Base-by-base conservation (phyloP, 2,797 vertebrate species). In the Anas capensis region DNA sequence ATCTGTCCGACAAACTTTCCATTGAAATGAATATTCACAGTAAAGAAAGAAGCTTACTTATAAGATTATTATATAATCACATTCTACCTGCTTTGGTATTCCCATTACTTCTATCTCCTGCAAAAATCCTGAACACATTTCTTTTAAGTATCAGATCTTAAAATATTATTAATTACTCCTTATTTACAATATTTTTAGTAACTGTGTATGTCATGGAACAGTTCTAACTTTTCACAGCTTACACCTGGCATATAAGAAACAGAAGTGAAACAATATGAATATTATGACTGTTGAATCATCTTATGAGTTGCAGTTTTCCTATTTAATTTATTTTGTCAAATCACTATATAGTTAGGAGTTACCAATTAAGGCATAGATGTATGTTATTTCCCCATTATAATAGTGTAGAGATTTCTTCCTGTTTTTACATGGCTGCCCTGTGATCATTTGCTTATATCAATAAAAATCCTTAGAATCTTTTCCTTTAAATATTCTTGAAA, bases 1-100 rank as follows among this genome's bases (percentile, higher is more conserved):
- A 94, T 18, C 42, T 58, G 46, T 88, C 71, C 33, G 84, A 90
- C 94, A 91, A 97, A 96, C 96, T 96, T 97, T 70, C 65, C 33
- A 31, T 51, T 18, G 48, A 66, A 93, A 81, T 86, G 19, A 88
- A 85, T 76, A 87, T 71, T 95, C 90, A 88, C 95, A 87, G 82
- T 78, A 95, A 94, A 92, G 71, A 80, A 42, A 71, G 48, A 65
- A 89, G 92, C 75, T 92, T 75, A 36, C 60, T 83, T 34, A 36
- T 81, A 83, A 78, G 51, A 68, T 53, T 91, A 82, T 96, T 96
- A 89, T 61, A 87, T 95, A 87, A 95, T 89, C 73, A 70, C 91
- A 90, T 84, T 86, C 68, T 83, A 66, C 69, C 75, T 93, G 82
- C 94, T 91, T 92, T 53, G 14, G 4, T 65, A 80, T 91, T 90